Conservation (phyloP, 2,797 vertebrate species). For the Vespertilio murinus region DNA sequence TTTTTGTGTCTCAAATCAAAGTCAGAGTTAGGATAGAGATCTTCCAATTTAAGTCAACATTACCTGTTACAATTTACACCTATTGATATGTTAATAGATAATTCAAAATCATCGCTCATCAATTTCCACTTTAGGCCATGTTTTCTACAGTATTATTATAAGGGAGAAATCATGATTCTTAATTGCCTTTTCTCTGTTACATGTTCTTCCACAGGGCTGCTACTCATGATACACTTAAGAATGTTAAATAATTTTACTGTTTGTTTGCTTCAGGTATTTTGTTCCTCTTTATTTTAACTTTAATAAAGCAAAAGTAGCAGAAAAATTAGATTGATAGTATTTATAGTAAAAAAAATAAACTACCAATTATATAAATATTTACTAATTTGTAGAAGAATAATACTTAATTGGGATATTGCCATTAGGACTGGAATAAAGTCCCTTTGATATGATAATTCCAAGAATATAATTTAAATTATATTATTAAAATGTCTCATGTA, state of each 20-base stretch:
- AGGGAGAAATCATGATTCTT: background rate
- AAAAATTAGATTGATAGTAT: background rate
- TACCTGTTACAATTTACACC: constrained; percentile 30
- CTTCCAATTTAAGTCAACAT: constrained; percentile 45
- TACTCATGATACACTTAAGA: constrained; percentile 41
- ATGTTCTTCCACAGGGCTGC: background rate
- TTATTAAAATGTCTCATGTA: background rate
- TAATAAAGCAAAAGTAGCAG: background rate
- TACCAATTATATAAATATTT: background rate
- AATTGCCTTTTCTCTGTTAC: background rate
- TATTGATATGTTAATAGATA: constrained; percentile 45
- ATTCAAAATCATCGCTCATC: background rate
- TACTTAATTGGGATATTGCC: background rate
- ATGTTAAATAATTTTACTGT: background rate
- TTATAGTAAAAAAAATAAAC: background rate
- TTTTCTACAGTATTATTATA: background rate
- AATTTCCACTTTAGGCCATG: background rate
- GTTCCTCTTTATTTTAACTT: background rate
- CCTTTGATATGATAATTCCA: background rate
- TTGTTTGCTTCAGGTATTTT: background rate
- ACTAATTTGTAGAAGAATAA: background rate
- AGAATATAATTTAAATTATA: background rate
- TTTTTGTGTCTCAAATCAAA: constrained; percentile 18
- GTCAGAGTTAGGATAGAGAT: background rate
- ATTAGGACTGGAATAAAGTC: background rate